phyloP scores from a whole-genome alignment of 2,888 invertebrate genomes.

The Melanophora roralis region DNA sequence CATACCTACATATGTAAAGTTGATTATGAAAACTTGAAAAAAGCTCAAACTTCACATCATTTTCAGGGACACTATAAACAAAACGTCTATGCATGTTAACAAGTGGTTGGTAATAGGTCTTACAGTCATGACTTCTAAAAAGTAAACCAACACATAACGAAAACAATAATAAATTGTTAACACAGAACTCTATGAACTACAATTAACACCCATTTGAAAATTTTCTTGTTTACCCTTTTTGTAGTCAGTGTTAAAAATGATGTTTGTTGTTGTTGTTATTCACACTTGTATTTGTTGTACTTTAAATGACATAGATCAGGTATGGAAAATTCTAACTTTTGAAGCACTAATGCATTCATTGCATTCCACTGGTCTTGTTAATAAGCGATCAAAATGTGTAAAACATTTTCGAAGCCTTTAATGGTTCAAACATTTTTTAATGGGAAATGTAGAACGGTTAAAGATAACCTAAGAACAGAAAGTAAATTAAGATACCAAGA shows the following conservation, averaged over 20 bases:
- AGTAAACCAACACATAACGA: neutral
- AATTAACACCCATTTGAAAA: constrained; percentile 42
- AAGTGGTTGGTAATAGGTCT: constrained; percentile 4
- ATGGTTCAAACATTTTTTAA: no score
- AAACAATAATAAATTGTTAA: constrained; percentile 23
- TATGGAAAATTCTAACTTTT: no score
- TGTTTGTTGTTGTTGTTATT: neutral
- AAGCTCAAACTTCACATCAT: constrained; percentile 15
- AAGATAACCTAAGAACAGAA: no score
- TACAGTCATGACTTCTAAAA: constrained; percentile 27
- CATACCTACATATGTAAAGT: no score
- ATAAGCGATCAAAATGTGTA: no score
- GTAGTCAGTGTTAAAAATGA: constrained; percentile 1
- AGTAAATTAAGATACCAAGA: no score
- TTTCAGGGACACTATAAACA: neutral
- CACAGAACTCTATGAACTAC: constrained; percentile 11
- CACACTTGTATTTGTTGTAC: neutral
- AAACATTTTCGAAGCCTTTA: no score
- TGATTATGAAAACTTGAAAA: neutral
- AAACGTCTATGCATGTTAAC: neutral
- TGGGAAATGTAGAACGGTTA: no score
- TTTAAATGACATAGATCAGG: constrained; percentile 4
- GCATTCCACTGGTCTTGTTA: no score
- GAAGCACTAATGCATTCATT: no score
- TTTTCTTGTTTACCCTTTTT: constrained; percentile 6